These are phyloP conservation scores for Mus minutoides DNA, from an alignment of 2,797 vertebrate genomes.

Conservation along the genomic window DNA sequence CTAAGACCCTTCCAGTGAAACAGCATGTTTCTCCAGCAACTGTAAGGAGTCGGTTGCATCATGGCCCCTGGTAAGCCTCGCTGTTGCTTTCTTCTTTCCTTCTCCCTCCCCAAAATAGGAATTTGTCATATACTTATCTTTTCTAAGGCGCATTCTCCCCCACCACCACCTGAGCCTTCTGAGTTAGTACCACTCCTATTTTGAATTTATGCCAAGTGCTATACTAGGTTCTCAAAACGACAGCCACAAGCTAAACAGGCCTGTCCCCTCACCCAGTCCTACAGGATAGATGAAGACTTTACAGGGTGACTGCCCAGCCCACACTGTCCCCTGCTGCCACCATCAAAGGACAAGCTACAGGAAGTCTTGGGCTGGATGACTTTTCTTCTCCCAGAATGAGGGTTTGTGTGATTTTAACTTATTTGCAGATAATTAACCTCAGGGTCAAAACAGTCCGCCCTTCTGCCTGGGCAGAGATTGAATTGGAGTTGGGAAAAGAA, in stretches of 20 bases:
- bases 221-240: neutral
- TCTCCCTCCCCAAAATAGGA: neutral
- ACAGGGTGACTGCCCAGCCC: accelerated
- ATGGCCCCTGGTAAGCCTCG: neutral
- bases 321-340: neutral
- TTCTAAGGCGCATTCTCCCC: neutral
- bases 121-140: neutral
- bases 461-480: conserved; percentile 68
- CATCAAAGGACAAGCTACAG: neutral
- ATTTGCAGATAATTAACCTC: conserved; percentile 75
- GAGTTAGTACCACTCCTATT: neutral
- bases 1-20: accelerated
- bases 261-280: neutral
- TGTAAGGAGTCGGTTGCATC: neutral
- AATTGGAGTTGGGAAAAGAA: conserved; percentile 74
- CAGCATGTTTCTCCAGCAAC: accelerated
- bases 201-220: neutral
- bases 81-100: neutral
- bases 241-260: accelerated
- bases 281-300: neutral
- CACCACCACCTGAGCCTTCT: neutral
- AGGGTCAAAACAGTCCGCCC: conserved; percentile 57
- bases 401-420: conserved; percentile 75
- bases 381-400: conserved; percentile 55
- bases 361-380: neutral